Conservation (phyloP, 2,888 invertebrate genomes). For the Laothoe populi region DNA sequence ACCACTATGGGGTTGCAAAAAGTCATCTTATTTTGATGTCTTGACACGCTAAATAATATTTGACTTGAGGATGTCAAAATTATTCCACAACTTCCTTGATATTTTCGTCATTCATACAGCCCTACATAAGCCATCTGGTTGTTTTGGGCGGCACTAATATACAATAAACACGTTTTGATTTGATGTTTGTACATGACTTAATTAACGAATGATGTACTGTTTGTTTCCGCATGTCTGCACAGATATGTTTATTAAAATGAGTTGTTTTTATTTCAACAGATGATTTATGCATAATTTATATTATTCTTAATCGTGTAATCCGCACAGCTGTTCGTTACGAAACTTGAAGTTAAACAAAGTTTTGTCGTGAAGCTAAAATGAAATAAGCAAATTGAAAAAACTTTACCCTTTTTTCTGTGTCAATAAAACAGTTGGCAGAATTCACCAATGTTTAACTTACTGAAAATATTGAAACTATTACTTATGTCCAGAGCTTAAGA, state of each 20-base stretch:
- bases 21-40: too few relatives aligned
- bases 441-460: too few relatives aligned
- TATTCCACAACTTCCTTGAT: background rate
- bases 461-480: too few relatives aligned
- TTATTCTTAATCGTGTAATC: background rate
- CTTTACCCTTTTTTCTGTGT: too few relatives aligned
- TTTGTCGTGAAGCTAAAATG: too few relatives aligned
- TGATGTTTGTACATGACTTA: constrained; percentile 55
- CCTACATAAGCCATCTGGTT: constrained; percentile 45
- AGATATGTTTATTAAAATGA: background rate
- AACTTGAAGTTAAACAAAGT: too few relatives aligned
- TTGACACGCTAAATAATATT: too few relatives aligned
- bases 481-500: too few relatives aligned
- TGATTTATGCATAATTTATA: background rate
- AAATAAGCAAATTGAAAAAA: too few relatives aligned
- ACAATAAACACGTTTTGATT: constrained; percentile 66
- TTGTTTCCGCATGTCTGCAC: constrained; percentile 34
- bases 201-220: constrained; percentile 62
- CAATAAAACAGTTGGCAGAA: too few relatives aligned
- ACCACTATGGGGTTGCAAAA: too few relatives aligned
- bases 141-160: constrained; percentile 67
- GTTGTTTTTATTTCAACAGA: background rate
- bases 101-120: background rate
- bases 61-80: background rate
- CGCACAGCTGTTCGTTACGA: background rate